phyloP scores from a whole-genome alignment of 2,888 invertebrate genomes.

The Tyria jacobaeae region DNA sequence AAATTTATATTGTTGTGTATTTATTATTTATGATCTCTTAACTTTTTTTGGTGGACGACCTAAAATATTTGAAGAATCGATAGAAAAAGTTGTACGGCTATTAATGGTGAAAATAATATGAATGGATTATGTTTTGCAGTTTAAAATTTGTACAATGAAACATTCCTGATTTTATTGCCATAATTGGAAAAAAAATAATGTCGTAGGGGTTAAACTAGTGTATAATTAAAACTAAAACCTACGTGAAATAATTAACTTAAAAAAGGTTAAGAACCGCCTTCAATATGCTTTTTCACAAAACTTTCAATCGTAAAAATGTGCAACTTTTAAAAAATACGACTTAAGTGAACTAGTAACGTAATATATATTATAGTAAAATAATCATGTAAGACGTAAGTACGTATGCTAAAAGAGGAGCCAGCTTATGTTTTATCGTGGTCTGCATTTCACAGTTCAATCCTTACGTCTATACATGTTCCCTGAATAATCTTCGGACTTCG shows the following conservation, averaged over 20 bases:
- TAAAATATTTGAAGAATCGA: constrained; percentile 41
- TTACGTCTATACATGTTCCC: too few relatives aligned
- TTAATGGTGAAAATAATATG: constrained; percentile 42
- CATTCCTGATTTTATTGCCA: background rate
- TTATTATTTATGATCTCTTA: constrained; percentile 76
- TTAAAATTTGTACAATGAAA: constrained; percentile 7
- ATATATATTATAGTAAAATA: too few relatives aligned
- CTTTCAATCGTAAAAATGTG: too few relatives aligned
- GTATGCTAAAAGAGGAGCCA: too few relatives aligned
- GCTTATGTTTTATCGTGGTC: too few relatives aligned
- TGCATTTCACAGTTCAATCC: too few relatives aligned
- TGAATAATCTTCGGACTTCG: too few relatives aligned
- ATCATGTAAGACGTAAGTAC: too few relatives aligned
- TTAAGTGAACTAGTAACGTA: too few relatives aligned
- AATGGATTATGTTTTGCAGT: constrained; percentile 27
- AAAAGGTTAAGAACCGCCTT: too few relatives aligned
- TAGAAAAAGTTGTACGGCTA: constrained; percentile 30
- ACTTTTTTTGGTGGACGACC: constrained; percentile 55
- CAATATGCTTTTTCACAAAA: too few relatives aligned
- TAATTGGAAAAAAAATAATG: background rate
- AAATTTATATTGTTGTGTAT: constrained; percentile 81
- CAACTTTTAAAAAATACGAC: too few relatives aligned
- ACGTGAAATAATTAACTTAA: background rate
- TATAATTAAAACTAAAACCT: background rate
- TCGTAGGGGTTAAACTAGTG: background rate